Conservation (phyloP, 2,113 vertebrate species). For the Tachysurus vachellii region DNA sequence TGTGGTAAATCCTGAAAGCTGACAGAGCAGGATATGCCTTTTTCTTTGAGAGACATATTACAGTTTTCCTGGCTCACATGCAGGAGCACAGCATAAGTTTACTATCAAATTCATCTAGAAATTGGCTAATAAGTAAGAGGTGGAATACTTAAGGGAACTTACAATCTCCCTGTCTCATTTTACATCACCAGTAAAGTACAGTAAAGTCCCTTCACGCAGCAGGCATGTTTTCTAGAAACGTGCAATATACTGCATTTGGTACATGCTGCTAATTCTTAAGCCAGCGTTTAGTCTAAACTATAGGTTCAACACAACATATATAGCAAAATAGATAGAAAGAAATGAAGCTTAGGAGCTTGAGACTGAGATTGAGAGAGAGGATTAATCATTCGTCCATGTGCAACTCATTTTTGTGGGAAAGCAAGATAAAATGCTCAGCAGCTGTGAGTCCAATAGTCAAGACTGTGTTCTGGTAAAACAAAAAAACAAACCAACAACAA, state of each 20-base stretch:
- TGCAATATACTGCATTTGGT: background rate
- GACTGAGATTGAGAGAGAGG: background rate
- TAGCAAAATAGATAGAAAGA: background rate
- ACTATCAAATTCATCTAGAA: constrained; percentile 1
- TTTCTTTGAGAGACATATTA: constrained; percentile 3
- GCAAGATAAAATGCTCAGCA: background rate
- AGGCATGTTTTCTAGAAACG: background rate
- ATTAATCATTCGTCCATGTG: background rate
- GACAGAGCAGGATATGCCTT: background rate
- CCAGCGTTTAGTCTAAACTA: background rate
- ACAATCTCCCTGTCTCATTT: background rate
- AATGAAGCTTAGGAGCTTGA: background rate
- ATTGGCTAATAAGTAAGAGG: constrained; percentile 17
- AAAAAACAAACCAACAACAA: too few species aligned
- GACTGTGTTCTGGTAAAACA: background rate
- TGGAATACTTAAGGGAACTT: background rate
- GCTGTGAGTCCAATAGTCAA: background rate
- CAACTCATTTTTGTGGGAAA: background rate
- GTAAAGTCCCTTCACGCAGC: background rate
- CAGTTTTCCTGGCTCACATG: constrained; percentile 6
- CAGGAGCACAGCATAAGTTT: constrained; percentile 21
- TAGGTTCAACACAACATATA: background rate
- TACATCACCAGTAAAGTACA: background rate
- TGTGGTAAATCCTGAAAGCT: background rate
- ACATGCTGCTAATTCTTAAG: background rate